A percentile compares a stretch with the other conserved stretches of the same genome.
Evolutionary conservation across 30 jellyfish, hydroid and myxozoan genomes (phyloP).

Genomic region (Chrysaora quinquecirrha): DNA sequence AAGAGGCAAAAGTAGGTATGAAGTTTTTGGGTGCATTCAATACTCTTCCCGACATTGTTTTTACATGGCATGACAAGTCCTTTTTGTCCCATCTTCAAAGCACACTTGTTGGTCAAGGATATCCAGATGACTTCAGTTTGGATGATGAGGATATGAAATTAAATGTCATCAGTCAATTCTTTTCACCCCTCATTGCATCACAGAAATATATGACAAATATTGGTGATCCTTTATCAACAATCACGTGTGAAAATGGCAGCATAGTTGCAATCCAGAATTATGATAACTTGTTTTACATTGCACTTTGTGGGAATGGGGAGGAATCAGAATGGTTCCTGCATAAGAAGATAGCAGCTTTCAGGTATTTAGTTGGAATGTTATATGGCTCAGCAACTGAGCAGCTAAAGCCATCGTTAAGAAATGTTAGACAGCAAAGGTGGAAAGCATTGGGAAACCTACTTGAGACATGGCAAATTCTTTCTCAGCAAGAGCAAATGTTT

Average conservation of each 20-base stretch:
- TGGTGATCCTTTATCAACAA: slow-evolving; percentile 72
- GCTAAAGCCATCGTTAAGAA: slow-evolving; percentile 66
- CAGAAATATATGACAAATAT: slow-evolving; percentile 77
- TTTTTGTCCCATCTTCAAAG: slow-evolving; percentile 57
- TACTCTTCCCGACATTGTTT: slow-evolving; percentile 74
- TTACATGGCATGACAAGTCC: slow-evolving; percentile 69
- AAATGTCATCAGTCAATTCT: slow-evolving; percentile 67
- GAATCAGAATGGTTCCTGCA: slow-evolving; percentile 89
- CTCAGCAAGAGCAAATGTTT: slow-evolving; percentile 90
- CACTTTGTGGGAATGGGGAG: slow-evolving; percentile 91
- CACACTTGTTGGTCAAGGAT: slow-evolving; percentile 26
- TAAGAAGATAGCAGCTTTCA: slow-evolving; percentile 58
- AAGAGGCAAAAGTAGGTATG: too few species aligned
- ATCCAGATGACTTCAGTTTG: slow-evolving; percentile 27
- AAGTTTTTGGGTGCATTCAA: slow-evolving; percentile 79
- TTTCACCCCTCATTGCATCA: slow-evolving; percentile 85
- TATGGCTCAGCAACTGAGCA: slow-evolving; percentile 85
- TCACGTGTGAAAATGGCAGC: slow-evolving; percentile 77
- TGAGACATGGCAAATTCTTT: slow-evolving; percentile 79
- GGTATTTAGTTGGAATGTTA: slow-evolving; percentile 39
- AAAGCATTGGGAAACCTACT: slow-evolving; percentile 36
- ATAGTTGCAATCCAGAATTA: slow-evolving; percentile 54
- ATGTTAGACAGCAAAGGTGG: slow-evolving; percentile 76
- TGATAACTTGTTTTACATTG: slow-evolving; percentile 53
- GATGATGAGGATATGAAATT: slow-evolving; percentile 40